These are phyloP conservation scores for Phenganax stokvisi DNA, from an alignment of 92 coral and sea anemone genomes.

Conservation along the genomic window DNA sequence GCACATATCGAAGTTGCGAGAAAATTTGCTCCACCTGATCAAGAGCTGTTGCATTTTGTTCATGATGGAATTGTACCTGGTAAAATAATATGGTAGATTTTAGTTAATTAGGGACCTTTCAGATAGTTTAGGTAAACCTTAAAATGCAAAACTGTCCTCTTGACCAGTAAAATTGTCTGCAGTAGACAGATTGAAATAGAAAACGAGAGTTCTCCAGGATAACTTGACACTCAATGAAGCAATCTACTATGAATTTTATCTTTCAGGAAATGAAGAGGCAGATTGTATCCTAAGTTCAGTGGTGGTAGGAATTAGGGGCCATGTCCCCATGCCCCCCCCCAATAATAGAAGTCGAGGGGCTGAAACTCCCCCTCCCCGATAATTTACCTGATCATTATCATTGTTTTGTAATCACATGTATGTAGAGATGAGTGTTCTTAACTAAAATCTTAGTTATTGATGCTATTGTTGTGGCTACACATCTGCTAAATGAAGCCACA, in stretches of 20 bases:
- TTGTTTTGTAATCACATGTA: background rate
- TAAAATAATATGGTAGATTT: background rate
- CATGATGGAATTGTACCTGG: constrained; percentile 79
- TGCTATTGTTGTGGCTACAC: constrained; percentile 95
- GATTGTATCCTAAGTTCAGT: constrained; percentile 76
- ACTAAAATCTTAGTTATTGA: constrained; percentile 62
- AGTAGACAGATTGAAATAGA: no score
- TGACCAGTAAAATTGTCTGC: no score
- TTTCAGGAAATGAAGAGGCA: constrained; percentile 77
- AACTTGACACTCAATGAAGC: background rate
- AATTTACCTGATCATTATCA: no score
- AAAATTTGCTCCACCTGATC: constrained; percentile 69
- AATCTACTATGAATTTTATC: background rate
- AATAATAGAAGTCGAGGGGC: no score
- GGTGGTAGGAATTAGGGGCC: no score
- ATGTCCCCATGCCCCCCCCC: no score
- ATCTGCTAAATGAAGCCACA: constrained; percentile 69
- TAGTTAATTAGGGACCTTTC: background rate
- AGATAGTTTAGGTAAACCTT: background rate
- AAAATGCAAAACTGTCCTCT: no score
- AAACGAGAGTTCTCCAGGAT: no score
- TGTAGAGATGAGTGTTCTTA: constrained; percentile 25
- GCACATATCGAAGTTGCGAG: constrained; percentile 72
- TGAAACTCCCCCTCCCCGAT: no score
- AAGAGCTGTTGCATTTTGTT: constrained; percentile 71